Evolutionary conservation across 2,888 invertebrate species (phyloP).

Genomic region (Metellina segmentata): DNA sequence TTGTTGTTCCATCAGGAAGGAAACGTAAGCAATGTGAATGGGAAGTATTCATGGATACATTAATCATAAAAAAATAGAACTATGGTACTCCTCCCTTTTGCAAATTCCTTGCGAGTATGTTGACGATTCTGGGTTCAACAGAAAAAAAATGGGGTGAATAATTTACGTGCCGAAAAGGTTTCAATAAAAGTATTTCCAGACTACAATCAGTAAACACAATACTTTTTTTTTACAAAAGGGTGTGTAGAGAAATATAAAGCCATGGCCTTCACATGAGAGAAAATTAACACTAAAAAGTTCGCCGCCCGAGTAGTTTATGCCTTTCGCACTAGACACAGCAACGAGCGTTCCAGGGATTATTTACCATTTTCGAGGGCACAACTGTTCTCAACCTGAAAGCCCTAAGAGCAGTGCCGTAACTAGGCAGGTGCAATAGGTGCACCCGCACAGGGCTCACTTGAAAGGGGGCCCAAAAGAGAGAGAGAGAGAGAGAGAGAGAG

Average conservation of each 20-base stretch:
- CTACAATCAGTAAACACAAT: no score
- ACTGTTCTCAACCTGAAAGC: no score
- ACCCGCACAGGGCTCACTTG: no score
- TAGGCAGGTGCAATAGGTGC: no score
- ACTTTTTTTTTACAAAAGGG: not conserved
- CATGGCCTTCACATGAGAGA: not conserved
- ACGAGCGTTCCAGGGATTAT: no score
- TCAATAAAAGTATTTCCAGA: not conserved
- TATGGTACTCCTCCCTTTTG: not conserved
- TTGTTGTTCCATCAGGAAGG: constrained; percentile 16
- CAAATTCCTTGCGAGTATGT: not conserved
- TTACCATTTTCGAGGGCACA: no score
- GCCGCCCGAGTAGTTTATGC: no score
- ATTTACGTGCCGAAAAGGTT: not conserved
- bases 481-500: no score
- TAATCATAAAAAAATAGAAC: not conserved
- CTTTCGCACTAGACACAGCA: no score
- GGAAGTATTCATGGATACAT: not conserved
- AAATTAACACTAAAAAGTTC: no score
- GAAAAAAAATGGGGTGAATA: not conserved
- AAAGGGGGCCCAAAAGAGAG: no score
- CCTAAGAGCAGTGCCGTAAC: no score
- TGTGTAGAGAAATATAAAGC: not conserved
- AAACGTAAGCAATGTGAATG: constrained; percentile 11
- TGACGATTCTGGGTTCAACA: not conserved